Evolutionary conservation across 2,113 vertebrate species (phyloP).

Genomic region (Sylvietta virens): DNA sequence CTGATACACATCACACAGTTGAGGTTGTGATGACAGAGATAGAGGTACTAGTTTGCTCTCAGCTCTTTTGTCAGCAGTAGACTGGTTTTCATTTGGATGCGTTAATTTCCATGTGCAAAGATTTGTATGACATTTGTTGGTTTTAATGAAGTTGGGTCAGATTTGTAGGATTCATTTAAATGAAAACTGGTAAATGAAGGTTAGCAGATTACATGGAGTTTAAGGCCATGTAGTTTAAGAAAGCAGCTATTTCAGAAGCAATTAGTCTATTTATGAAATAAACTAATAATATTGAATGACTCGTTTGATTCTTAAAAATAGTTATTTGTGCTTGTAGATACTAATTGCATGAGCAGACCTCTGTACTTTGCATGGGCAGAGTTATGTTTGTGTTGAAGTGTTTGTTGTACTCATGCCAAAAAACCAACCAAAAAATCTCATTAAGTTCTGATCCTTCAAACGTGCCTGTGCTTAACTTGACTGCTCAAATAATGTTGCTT

Average conservation of each 20-base stretch:
- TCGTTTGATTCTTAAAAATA: neutral
- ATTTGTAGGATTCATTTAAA: neutral
- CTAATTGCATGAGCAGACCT: conserved; percentile 10
- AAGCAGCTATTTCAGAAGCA: neutral
- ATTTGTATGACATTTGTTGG: neutral
- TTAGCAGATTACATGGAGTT: neutral
- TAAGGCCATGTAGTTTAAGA: neutral
- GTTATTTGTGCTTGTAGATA: neutral
- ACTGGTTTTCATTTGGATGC: neutral
- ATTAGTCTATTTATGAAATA: neutral
- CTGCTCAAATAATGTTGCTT: neutral
- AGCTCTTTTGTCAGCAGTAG: neutral
- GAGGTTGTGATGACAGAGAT: neutral
- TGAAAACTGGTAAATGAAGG: neutral
- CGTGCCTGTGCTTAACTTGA: neutral
- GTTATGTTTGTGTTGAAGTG: neutral
- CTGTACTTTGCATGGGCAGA: conserved; percentile 1
- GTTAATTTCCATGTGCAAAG: neutral
- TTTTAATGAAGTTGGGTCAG: neutral
- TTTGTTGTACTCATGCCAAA: conserved; percentile 2
- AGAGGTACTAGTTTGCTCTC: neutral
- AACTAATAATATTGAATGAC: neutral
- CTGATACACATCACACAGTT: neutral
- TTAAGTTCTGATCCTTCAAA: conserved; percentile 25
- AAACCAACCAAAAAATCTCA: neutral